Evolutionary conservation across 1,140 invertebrate species (phyloP), one percentile per base, ranked within the genome.

Genomic region (Drosophila lacteicornis): DNA sequence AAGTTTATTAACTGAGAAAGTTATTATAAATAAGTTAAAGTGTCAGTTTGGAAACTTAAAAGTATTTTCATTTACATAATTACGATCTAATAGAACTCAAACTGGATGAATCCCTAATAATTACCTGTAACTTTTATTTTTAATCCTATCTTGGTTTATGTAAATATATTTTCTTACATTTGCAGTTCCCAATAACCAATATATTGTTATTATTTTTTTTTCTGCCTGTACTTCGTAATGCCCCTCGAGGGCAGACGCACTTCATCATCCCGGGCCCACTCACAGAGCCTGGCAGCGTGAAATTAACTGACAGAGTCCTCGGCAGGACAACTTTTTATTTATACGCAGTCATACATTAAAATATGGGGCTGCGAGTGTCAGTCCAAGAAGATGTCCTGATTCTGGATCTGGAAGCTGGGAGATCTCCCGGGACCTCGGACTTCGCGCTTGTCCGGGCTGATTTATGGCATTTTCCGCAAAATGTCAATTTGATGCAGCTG

Each of bases 401-500:
- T 25, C 79, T 56, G 63, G 45, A 75, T 57, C 76, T 42, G 58
- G 13, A 9, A 36, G 3, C 33, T 36, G 33, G 33, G 33, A 11
- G 30, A 33, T 43, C 36, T 45, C 60, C 19, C 25, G 15, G 40
- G 27, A 47, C 30, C 45, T 55, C 55, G 56, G 63, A 61, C 74
- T 78, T 61, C 63, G 38, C 56, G 74, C 74, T 76, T 77, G 75
- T 77, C 74, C 63, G 12, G 62, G 22, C 51, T 61, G 74, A 78
- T 78, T 69, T 69, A 78, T 78, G 38, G 50, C 49, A 30, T 49
- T 60, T 50, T 25, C 49, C 51, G 73, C 71, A 80, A 90, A 56
- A 85, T 80, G 85, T 88, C 81, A 90, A 81, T 88, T 85, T 81
- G 74, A 56, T 85, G 85, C 84, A 88, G 81, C 81, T 88, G 84